These are phyloP conservation scores for Bombyx huttoni DNA, from an alignment of 2,888 invertebrate species.

Conservation along the genomic window DNA sequence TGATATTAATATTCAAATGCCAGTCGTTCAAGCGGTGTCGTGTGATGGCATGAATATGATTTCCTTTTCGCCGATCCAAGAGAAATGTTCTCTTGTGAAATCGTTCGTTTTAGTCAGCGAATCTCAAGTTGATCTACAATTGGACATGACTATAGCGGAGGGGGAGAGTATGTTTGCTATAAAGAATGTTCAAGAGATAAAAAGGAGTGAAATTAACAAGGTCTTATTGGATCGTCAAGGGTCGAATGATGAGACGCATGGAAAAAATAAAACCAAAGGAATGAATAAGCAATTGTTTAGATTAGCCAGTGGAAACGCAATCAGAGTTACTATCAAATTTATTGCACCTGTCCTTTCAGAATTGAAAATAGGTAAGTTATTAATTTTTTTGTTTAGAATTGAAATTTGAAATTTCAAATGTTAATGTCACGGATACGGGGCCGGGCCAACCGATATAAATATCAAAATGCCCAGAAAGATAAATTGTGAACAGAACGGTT, in stretches of 20 bases:
- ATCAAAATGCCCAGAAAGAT: too few species aligned
- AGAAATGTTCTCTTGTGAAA: conserved; percentile 28
- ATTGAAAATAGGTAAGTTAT: conserved; percentile 30
- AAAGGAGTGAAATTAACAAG: conserved; percentile 46
- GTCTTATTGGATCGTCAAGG: conserved; percentile 36
- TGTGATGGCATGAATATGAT: conserved; percentile 48
- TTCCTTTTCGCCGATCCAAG: conserved; percentile 36
- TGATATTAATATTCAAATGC: conserved; percentile 41
- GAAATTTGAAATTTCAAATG: too few species aligned
- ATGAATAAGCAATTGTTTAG: conserved; percentile 47
- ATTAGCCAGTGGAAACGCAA: conserved; percentile 46
- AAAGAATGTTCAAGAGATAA: conserved; percentile 49
- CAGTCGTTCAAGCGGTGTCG: conserved; percentile 48
- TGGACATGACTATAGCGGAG: conserved; percentile 38
- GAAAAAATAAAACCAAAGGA: conserved; percentile 31
- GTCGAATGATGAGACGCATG: conserved; percentile 23
- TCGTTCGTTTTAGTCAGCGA: conserved; percentile 52
- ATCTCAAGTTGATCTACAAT: conserved; percentile 43
- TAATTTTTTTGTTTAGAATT: too few species aligned
- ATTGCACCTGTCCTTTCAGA: conserved; percentile 40
- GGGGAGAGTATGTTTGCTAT: conserved; percentile 42
- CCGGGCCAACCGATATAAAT: too few species aligned
- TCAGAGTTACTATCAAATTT: conserved; percentile 43
- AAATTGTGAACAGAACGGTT: too few species aligned
- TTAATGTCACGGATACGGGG: too few species aligned